Conservation (phyloP, 2,113 vertebrate genomes). For the Herpailurus yagouaroundi region DNA sequence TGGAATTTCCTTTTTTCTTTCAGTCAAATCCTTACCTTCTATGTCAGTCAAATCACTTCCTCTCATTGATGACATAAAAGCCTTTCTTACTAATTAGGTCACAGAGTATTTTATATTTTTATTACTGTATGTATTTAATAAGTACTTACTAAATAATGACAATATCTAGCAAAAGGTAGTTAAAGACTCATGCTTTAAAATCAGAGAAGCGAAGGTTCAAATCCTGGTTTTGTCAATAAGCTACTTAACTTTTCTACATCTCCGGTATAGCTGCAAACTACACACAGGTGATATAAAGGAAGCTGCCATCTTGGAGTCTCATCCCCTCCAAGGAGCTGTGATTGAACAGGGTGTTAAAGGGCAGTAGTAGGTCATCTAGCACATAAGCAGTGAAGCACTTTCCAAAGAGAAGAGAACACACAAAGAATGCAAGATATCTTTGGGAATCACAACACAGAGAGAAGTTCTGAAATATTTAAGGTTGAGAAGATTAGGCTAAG, state of each 20-base stretch:
- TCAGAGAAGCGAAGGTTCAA: neutral
- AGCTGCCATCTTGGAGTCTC: neutral
- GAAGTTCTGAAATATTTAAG: neutral
- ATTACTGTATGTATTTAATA: neutral
- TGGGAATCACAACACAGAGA: neutral
- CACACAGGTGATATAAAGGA: neutral
- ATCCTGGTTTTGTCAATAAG: neutral
- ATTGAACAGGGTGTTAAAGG: neutral
- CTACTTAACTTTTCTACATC: neutral
- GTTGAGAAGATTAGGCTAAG: neutral
- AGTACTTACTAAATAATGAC: constrained; percentile 9
- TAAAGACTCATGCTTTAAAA: neutral
- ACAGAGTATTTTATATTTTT: neutral
- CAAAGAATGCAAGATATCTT: neutral
- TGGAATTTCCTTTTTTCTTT: neutral
- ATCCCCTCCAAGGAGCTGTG: neutral
- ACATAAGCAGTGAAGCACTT: neutral
- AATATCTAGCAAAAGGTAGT: neutral
- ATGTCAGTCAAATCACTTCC: neutral
- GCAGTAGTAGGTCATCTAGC: neutral
- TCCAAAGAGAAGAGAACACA: neutral
- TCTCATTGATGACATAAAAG: neutral
- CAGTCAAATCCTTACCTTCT: neutral
- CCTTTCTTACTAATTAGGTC: neutral
- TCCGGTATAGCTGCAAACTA: neutral